Evolutionary conservation across 2,888 invertebrate species (phyloP).

Genomic region (Polydrusus cervinus): DNA sequence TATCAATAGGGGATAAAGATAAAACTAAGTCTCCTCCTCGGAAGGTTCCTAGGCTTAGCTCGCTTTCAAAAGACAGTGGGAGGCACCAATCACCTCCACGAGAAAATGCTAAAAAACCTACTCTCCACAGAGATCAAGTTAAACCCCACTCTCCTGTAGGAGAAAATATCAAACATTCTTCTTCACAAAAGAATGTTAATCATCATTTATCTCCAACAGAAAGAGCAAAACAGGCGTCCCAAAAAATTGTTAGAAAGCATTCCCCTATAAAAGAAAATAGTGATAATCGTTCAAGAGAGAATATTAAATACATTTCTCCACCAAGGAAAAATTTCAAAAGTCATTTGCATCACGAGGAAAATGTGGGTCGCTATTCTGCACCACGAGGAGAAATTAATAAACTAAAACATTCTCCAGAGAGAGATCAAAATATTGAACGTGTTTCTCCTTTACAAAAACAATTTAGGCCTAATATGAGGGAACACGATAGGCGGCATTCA

Average conservation of each 20-base stretch:
- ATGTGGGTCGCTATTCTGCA: neutral
- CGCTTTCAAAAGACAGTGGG: neutral
- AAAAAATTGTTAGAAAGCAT: neutral
- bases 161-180: conserved; percentile 13
- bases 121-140: conserved; percentile 2
- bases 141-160: conserved; percentile 3
- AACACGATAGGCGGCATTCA: conserved; percentile 3
- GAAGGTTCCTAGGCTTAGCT: conserved; percentile 8
- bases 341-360: neutral
- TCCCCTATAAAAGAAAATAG: neutral
- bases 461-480: neutral
- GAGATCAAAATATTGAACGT: neutral
- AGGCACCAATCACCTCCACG: conserved; percentile 17
- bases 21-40: neutral
- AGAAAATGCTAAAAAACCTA: neutral
- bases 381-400: neutral
- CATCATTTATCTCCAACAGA: neutral
- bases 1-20: neutral
- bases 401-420: neutral
- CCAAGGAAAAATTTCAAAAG: neutral
- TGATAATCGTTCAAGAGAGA: conserved; percentile 7
- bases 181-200: neutral
- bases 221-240: neutral
- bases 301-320: neutral
- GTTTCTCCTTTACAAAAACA: conserved; percentile 7